phyloP scores from a whole-genome alignment of 2,113 vertebrate genomes.

The Urocynchramus pylzowi region DNA sequence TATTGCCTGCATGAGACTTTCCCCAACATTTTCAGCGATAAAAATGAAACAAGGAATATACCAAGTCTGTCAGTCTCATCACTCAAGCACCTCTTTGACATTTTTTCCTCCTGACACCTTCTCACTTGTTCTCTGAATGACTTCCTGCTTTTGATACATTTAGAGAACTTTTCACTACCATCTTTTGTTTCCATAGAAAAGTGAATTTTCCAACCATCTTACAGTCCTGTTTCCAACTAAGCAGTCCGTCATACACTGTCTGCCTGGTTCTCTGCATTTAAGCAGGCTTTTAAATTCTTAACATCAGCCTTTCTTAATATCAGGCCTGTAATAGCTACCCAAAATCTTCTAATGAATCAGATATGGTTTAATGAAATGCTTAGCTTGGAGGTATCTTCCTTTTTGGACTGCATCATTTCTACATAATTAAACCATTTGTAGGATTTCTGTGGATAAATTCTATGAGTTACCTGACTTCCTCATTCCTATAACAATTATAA shows the following conservation, averaged over 20 bases:
- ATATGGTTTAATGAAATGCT: not conserved
- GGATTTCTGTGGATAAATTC: not conserved
- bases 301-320: not conserved
- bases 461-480: not conserved
- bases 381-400: not conserved
- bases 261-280: not conserved
- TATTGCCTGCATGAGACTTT: not conserved
- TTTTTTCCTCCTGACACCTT: not conserved
- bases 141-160: not conserved
- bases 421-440: not conserved
- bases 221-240: not conserved
- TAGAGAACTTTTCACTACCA: not conserved
- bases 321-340: not conserved
- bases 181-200: not conserved
- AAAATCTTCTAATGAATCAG: not conserved
- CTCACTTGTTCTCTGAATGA: not conserved
- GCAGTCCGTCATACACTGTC: not conserved
- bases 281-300: not conserved
- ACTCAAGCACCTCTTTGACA: rapidly evolving
- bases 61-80: not conserved
- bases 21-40: not conserved
- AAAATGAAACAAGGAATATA: not conserved
- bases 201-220: not conserved
- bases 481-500: not conserved
- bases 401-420: not conserved